Evolutionary conservation across 1,140 invertebrate species (phyloP), one percentile per base, ranked within the genome.

Genomic region (Eriosoma lanigerum): DNA sequence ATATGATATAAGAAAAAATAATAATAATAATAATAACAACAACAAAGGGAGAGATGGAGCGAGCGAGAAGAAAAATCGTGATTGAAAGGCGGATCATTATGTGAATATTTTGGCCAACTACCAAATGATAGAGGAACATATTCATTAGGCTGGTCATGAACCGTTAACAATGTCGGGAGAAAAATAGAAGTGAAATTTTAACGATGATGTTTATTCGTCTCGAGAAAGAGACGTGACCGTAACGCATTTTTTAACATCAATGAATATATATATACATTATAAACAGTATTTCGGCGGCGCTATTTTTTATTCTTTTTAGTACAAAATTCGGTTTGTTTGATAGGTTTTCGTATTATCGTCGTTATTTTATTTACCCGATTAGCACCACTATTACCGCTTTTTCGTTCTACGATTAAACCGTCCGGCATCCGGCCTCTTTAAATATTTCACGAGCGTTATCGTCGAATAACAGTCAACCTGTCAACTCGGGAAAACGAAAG

Each of bases 61-160:
- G 75, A 54, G 72, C 52, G 24, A 46, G 73, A 54, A 78, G 56
- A 83, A 80, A 82, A 84, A 84, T 78, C n/a, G 75, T 48, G 75
- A 78, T 78, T 78, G 54, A 78, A 78, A 78, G 54, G 32, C 21
- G 38, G 21, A 60, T 62, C 54, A 46, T 60, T 48, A 78, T 3
- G 24, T 24, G 38, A 48, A 50, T 46, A 78, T 76, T 60, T 62
- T 78, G 75, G 56, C 54, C 24, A 8, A 5, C 38, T 15, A 8
- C 75, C 75, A 46, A 60, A 58, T 78, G 24, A 78, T 38, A 78
- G 56, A 62, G 54, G 12, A 60, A n/a, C 46, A 24, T 29, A n/a
- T 60, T 78, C 75, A 46, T 78, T 78, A 78, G 75, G 75, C 75
- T 19, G 75, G 38, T 58, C 29, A 52, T 60, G 72, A 76, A 76